Evolutionary conservation across 2,888 invertebrate species (phyloP), one percentile per base, ranked within the genome.

Genomic region (Dendrolimus houi): DNA sequence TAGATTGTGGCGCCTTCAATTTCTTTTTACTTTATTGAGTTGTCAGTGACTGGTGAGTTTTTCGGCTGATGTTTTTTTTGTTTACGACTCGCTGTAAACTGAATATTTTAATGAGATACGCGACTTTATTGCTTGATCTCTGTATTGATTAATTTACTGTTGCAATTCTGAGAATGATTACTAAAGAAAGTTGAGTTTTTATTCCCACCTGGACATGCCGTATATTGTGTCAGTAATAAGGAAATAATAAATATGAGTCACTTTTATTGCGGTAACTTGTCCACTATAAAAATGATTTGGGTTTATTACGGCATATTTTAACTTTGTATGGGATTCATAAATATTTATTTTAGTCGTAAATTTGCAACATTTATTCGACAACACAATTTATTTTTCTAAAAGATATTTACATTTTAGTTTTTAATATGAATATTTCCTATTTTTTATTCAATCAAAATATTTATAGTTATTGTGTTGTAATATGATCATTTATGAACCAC

Each of bases 11-110:
- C 47, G 47, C 47, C 47, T 47, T 47, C 47, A 47, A 47, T 47
- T 47, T 47, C 47, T 47, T 47, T 47, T 47, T 47, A 47, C 47
- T 47, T 65, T 66, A 66, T 65, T 61, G 61, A 65, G 65, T 47
- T 47, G 47, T 47, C 47, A 47, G 47, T 47, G 47, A 9, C 9
- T 47, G 29, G 29, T 29, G 29, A 29, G 29, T 29, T 29, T 10
- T 47, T 47, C 9, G 47, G 47, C 9, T 47, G 47, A 47, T 47
- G 47, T 9, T 6, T 47, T 47, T n/a, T 47, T 12, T 47, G 47
- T 47, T 47, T 47, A 47, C 12, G 47, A 47, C 12, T 9, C 47
- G 9, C 12, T 47, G 12, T 47, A 8, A 47, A 47, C 47, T 47
- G 47, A 10, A 47, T 47, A 29, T 47, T 47, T 47, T 47, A 47